phyloP scores from a whole-genome alignment of 2,888 invertebrate species.

The Margaritifera margaritifera region DNA sequence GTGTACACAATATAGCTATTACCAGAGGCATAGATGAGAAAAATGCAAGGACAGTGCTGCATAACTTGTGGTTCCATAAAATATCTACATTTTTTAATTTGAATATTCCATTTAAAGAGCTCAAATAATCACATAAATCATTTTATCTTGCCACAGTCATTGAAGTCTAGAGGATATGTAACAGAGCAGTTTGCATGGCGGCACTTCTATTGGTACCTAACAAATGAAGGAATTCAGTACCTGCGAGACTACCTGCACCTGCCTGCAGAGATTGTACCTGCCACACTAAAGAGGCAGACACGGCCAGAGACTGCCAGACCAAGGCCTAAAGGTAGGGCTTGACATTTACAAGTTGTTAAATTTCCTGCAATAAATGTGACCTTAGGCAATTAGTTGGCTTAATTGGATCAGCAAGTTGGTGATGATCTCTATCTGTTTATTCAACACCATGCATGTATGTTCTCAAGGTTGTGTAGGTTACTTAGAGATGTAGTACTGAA shows the following conservation, averaged over 20 bases:
- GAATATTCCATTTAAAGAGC: neutral
- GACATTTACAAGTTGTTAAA: too few species aligned
- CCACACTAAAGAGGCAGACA: slow-evolving; percentile 93
- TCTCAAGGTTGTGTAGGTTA: too few species aligned
- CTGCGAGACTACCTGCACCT: slow-evolving; percentile 92
- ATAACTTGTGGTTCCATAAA: neutral
- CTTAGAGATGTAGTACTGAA: too few species aligned
- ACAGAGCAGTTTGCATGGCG: slow-evolving; percentile 99
- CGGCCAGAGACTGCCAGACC: slow-evolving; percentile 83
- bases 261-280: slow-evolving; percentile 98
- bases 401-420: too few species aligned
- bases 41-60: neutral
- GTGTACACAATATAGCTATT: too few species aligned
- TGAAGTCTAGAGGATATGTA: slow-evolving; percentile 97
- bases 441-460: too few species aligned
- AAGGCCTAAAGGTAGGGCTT: slow-evolving; percentile 58
- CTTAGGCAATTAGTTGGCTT: too few species aligned
- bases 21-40: too few species aligned
- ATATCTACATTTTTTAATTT: neutral
- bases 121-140: slow-evolving; percentile 1
- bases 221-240: slow-evolving; percentile 98
- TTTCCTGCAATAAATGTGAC: too few species aligned
- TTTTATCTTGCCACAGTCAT: slow-evolving; percentile 77
- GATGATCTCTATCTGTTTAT: too few species aligned
- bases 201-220: slow-evolving; percentile 99